phyloP scores from a whole-genome alignment of 2,888 invertebrate species.

The Trimorus sp. region DNA sequence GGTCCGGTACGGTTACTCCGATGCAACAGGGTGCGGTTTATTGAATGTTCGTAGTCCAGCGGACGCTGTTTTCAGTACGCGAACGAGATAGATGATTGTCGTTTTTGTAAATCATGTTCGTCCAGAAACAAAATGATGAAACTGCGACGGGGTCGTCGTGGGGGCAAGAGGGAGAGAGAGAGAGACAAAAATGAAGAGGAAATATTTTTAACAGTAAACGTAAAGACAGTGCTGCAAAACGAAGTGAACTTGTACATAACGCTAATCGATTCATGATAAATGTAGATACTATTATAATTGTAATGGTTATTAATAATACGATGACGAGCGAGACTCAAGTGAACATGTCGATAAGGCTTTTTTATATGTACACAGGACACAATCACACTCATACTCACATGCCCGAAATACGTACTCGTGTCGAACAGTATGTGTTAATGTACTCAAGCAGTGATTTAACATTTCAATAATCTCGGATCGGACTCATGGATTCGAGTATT shows the following conservation, averaged over 20 bases:
- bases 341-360: constrained; percentile 78
- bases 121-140: constrained; percentile 49
- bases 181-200: constrained; percentile 62
- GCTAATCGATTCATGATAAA: constrained; percentile 76
- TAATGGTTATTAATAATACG: constrained; percentile 68
- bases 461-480: constrained; percentile 57
- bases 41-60: constrained; percentile 48
- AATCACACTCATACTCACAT: constrained; percentile 46
- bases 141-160: constrained; percentile 50
- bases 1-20: constrained; percentile 41
- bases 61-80: constrained; percentile 46
- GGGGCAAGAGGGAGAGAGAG: constrained; percentile 37
- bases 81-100: constrained; percentile 51
- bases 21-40: constrained; percentile 62
- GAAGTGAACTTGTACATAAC: constrained; percentile 75
- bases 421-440: constrained; percentile 58
- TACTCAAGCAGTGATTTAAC: constrained; percentile 56
- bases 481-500: constrained; percentile 50
- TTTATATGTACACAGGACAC: constrained; percentile 75
- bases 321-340: constrained; percentile 71
- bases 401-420: constrained; percentile 56
- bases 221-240: constrained; percentile 58
- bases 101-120: constrained; percentile 66
- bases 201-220: constrained; percentile 75
- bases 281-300: constrained; percentile 75